Base-by-base conservation (phyloP, 2,888 invertebrate species). In the Drosophila hamatofila region DNA sequence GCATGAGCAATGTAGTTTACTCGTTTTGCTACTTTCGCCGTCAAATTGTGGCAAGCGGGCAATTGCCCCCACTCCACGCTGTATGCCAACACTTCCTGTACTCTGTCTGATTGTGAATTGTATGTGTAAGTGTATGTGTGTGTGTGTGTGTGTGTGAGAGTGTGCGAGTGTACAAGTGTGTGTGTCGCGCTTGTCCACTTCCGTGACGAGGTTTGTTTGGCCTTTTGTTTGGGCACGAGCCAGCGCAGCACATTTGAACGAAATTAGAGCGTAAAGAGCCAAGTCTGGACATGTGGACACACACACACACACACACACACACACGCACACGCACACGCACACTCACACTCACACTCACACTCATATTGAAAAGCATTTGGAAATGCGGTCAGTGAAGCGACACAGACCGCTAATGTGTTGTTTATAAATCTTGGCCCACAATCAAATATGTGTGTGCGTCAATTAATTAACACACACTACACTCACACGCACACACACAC, bases 391-490 rank as follows among this genome's bases (percentile, higher is more conserved):
- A 75, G 67, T 62, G 76, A 46, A 62, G 64, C 80, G 58, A 21
- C 44, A 41, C 51, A 51, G 35, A 37, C 64, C 65, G 65, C 67
- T 73, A 66, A 74, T 74, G 79, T 81, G 81, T 70, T 80, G 81
- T 71, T 69, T 68, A 72, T 76, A 79, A 88, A 79, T 83, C 88
- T 69, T 79, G 67, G 64, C 35, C 70, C 78, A 76, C 61, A 80
- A 88, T 88, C 79, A 83, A 84, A 87, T 81, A 79, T 87, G 71
- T 72, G 85, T 74, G 82, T 72, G 79, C 58, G 76, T 71, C 79
- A 75, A 81, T 83, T 79, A 84, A 89, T 87, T 89, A 87, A 72
- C 78, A 72, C 69, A 52, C 57, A 46, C 35, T 55, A 11, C 18
- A 23, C 77, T 71, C 64, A 46, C 48, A 44, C 33, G 2, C 37